Conservation (phyloP, 1,140 invertebrate species). For the Eriocheir sinensis region DNA sequence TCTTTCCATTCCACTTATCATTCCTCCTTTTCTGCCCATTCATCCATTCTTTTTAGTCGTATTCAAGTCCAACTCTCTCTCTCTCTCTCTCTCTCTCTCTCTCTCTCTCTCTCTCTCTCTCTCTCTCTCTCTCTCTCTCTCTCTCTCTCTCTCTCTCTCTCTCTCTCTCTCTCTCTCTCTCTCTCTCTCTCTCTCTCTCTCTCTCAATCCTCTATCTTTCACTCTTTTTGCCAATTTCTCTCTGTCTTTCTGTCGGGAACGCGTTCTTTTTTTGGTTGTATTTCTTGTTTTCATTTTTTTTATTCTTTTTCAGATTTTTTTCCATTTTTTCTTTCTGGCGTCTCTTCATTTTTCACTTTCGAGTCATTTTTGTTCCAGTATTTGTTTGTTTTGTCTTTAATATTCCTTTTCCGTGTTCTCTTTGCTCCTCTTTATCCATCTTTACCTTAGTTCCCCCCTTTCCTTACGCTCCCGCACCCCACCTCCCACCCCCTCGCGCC, state of each 20-base stretch:
- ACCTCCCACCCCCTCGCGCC: neutral
- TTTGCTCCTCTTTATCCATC: neutral
- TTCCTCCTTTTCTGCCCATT: too few species aligned
- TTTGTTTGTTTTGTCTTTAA: neutral
- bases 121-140: neutral
- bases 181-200: neutral
- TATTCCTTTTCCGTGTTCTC: neutral
- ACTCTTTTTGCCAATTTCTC: neutral
- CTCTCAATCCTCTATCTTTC: neutral
- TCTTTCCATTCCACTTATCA: too few species aligned
- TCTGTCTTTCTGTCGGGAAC: neutral
- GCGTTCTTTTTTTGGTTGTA: too few species aligned
- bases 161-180: constrained; percentile 22
- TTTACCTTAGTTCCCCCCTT: neutral
- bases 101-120: constrained; percentile 20
- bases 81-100: neutral
- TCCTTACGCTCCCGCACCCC: neutral
- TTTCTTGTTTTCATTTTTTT: too few species aligned
- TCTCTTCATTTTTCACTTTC: neutral
- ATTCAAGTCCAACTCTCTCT: too few species aligned
- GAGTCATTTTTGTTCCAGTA: too few species aligned
- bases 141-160: neutral
- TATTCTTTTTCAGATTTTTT: neutral
- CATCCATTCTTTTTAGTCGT: too few species aligned
- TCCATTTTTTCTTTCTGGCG: neutral